These are phyloP conservation scores for Drosophila limbata DNA, from an alignment of 2,888 invertebrate species.

Conservation along the genomic window DNA sequence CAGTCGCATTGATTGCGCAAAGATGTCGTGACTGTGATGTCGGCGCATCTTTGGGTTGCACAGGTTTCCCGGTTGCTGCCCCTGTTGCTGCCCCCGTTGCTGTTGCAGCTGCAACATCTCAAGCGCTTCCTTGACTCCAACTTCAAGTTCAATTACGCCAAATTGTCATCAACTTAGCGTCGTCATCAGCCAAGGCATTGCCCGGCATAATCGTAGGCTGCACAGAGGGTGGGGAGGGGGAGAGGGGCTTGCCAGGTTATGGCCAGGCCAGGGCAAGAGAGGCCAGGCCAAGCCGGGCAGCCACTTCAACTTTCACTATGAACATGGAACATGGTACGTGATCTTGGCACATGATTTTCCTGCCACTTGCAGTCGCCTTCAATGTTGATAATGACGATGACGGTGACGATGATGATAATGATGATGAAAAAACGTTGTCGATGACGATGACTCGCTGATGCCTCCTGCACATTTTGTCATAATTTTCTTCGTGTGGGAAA, in stretches of 20 bases:
- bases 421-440: conserved; percentile 10
- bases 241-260: background rate
- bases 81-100: background rate
- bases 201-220: conserved; percentile 14
- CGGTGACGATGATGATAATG: conserved; percentile 10
- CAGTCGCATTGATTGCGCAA: conserved; percentile 59
- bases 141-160: conserved; percentile 74
- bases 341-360: conserved; percentile 56
- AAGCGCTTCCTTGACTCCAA: conserved; percentile 55
- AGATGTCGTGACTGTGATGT: conserved; percentile 65
- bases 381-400: conserved; percentile 12
- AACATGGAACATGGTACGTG: conserved; percentile 44
- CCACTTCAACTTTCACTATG: conserved; percentile 55
- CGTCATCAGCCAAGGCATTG: conserved; percentile 60
- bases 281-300: conserved; percentile 27
- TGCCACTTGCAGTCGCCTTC: conserved; percentile 47
- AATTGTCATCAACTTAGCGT: conserved; percentile 59
- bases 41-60: conserved; percentile 42
- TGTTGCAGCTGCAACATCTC: conserved; percentile 29
- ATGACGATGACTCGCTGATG: conserved; percentile 37
- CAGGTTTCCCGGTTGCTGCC: conserved; percentile 42
- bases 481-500: conserved; percentile 72
- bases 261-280: conserved; percentile 40
- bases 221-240: background rate
- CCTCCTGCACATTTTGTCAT: conserved; percentile 63